A percentile compares a stretch with the other conserved stretches of the same genome.
These are phyloP conservation scores for Dryococelus australis DNA, from an alignment of 2,888 invertebrate species.

Conservation along the genomic window DNA sequence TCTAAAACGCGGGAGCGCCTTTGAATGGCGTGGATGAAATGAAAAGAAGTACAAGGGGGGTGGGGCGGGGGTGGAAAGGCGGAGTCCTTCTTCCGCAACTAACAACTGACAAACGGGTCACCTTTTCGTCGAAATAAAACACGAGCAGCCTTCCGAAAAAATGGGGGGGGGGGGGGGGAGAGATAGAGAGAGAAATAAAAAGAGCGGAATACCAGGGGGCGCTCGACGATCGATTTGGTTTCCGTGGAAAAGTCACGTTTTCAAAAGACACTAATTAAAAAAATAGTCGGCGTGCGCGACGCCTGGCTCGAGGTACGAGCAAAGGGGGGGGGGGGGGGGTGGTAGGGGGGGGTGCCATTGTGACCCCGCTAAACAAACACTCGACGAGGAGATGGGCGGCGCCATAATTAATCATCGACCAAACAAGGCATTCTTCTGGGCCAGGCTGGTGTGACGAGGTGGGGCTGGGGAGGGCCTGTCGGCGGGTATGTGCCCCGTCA, in stretches of 20 bases:
- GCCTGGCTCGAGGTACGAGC: too few species aligned
- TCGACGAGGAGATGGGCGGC: background rate
- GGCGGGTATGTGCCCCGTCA: too few species aligned
- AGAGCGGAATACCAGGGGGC: background rate
- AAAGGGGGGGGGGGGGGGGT: too few species aligned
- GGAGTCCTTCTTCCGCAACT: background rate
- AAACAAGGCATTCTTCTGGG: conserved; percentile 16
- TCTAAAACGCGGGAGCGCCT: background rate
- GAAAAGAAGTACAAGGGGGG: background rate
- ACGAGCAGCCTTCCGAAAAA: background rate
- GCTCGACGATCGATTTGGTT: background rate
- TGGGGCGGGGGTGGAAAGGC: too few species aligned
- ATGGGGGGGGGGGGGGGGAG: background rate
- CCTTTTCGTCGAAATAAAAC: background rate
- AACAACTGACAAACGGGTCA: background rate
- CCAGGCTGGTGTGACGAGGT: background rate
- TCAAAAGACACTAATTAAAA: background rate
- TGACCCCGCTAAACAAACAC: background rate
- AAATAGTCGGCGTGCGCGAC: background rate
- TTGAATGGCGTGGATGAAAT: background rate
- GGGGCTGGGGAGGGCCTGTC: background rate
- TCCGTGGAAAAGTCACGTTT: background rate
- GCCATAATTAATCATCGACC: conserved; percentile 16
- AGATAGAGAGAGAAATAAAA: background rate
- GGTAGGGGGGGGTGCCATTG: background rate